phyloP scores from a whole-genome alignment of 30 jellyfish, hydroid and myxozoan genomes.

The Hydra vulgaris region DNA sequence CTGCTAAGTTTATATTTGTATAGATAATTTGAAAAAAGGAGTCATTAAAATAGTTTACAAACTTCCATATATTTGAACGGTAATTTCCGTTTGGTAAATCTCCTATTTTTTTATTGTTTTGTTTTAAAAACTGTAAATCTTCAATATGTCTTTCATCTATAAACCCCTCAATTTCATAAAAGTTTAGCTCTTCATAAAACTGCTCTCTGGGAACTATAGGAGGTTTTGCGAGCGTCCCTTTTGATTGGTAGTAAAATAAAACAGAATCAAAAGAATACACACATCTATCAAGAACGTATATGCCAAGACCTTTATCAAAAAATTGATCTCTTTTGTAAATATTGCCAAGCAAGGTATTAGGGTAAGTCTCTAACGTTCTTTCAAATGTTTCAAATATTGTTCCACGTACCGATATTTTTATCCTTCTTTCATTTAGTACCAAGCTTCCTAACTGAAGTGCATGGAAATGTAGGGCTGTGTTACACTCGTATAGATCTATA shows the following conservation, averaged over 20 bases:
- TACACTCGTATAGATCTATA: neutral
- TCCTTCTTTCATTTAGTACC: neutral
- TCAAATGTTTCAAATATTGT: conserved; percentile 48
- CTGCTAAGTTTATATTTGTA: conserved; percentile 22
- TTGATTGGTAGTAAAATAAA: conserved; percentile 62
- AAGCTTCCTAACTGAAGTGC: neutral
- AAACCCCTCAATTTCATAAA: conserved; percentile 37
- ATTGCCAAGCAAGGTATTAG: conserved; percentile 59
- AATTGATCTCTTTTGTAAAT: conserved; percentile 27
- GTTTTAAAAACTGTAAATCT: conserved; percentile 18
- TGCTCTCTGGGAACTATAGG: conserved; percentile 26
- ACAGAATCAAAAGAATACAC: conserved; percentile 49
- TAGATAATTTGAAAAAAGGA: neutral
- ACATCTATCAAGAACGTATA: conserved; percentile 34
- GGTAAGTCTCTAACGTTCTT: conserved; percentile 41
- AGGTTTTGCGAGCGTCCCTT: conserved; percentile 58
- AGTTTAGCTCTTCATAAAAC: conserved; percentile 43
- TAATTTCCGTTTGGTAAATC: neutral
- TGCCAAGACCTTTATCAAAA: conserved; percentile 28
- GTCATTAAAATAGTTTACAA: neutral
- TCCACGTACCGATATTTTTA: neutral
- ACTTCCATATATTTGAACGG: neutral
- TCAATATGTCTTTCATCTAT: conserved; percentile 45
- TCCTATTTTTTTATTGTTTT: neutral
- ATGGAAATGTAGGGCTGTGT: neutral